Conservation (phyloP, 2,888 invertebrate species). For the Diaprepes abbreviatus region DNA sequence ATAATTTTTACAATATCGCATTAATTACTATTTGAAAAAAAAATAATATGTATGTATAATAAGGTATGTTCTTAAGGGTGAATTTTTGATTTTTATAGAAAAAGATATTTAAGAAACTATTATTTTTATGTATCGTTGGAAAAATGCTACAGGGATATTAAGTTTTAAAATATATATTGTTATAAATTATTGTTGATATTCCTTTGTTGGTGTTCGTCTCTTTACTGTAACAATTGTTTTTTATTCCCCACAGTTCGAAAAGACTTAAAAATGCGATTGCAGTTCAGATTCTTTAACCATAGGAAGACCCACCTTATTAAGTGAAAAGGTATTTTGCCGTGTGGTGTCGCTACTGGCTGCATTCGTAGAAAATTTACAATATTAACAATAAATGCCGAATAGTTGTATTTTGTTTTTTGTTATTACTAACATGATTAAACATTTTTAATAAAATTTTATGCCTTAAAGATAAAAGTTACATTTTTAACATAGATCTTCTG, state of each 20-base stretch:
- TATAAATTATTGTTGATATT: background rate
- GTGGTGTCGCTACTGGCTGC: constrained; percentile 19
- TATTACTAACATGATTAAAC: constrained; percentile 2
- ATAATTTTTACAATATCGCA: background rate
- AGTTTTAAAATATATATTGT: background rate
- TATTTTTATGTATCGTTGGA: background rate
- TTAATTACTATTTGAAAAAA: background rate
- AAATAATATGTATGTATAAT: too few species aligned
- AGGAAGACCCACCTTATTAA: constrained; percentile 90
- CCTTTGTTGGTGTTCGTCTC: background rate
- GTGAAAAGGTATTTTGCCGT: constrained; percentile 70
- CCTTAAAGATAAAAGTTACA: too few species aligned
- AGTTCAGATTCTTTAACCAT: constrained; percentile 96
- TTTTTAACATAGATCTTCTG: too few species aligned
- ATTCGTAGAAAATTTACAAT: background rate
- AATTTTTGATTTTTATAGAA: constrained; percentile 19
- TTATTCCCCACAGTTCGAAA: constrained; percentile 86
- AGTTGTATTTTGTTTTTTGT: background rate
- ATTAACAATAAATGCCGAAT: background rate
- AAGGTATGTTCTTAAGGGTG: background rate
- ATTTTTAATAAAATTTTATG: too few species aligned
- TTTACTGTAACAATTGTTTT: constrained; percentile 45
- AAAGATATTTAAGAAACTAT: too few species aligned
- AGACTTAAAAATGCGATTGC: constrained; percentile 95
- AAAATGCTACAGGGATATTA: too few species aligned